These are phyloP conservation scores for Siphlonurus alternatus DNA, from an alignment of 2,888 invertebrate genomes.

Conservation along the genomic window DNA sequence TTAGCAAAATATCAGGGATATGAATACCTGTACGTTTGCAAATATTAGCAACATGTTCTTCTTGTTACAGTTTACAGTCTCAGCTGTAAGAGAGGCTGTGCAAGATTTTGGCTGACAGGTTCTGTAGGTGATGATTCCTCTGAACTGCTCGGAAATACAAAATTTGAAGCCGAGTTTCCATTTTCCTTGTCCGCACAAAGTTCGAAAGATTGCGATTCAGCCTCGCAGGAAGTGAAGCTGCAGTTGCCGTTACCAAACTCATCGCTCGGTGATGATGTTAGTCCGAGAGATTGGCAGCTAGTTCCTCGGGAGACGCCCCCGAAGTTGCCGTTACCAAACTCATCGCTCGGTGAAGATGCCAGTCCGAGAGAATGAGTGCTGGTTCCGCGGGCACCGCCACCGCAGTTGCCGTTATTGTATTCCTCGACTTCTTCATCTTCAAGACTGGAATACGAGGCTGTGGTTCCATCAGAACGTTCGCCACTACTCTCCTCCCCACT, in stretches of 20 bases:
- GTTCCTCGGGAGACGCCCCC: not conserved
- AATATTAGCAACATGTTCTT: no score
- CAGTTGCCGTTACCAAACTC: not conserved
- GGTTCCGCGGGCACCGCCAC: not conserved
- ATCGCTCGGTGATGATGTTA: not conserved
- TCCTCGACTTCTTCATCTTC: slow-evolving; percentile 33
- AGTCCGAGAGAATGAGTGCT: not conserved
- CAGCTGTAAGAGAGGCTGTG: not conserved
- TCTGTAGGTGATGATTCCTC: slow-evolving; percentile 36
- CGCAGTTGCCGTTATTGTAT: not conserved
- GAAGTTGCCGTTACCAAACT: not conserved
- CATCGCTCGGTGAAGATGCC: not conserved
- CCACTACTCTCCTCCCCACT: slow-evolving; percentile 8
- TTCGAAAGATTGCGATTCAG: not conserved
- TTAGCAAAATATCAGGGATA: no score
- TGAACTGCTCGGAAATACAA: slow-evolving; percentile 24
- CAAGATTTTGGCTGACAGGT: slow-evolving; percentile 25
- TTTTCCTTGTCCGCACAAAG: not conserved
- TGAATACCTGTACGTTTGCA: no score
- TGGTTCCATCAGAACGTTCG: slow-evolving; percentile 28
- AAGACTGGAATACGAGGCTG: slow-evolving; percentile 34
- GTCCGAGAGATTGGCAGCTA: not conserved
- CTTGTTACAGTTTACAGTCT: no score
- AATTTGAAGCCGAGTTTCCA: not conserved
- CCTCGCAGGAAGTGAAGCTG: not conserved